These are phyloP conservation scores for Nemotelus nigrinus DNA, from an alignment of 2,888 invertebrate genomes.

Conservation along the genomic window DNA sequence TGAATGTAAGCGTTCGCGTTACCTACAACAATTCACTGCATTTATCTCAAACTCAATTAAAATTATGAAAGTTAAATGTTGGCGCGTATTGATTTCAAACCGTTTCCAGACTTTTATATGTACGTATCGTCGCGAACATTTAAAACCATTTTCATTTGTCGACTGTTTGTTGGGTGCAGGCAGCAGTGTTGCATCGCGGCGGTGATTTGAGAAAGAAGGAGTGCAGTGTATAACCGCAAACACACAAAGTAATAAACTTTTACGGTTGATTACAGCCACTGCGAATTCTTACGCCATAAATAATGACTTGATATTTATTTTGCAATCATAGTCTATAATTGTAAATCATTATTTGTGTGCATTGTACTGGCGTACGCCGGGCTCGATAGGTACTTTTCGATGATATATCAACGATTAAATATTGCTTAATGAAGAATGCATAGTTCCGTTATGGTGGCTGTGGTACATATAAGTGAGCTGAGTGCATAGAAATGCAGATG, in stretches of 20 bases:
- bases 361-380: not conserved
- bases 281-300: conserved; percentile 35
- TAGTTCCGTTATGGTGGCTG: conserved; percentile 10
- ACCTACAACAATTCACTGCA: too few relatives aligned
- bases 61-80: conserved; percentile 29
- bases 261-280: not conserved
- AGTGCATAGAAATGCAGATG: too few relatives aligned
- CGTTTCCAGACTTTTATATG: not conserved
- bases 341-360: conserved; percentile 36
- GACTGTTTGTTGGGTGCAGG: too few relatives aligned
- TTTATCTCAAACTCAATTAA: conserved; percentile 21
- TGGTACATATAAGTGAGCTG: not conserved
- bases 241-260: conserved; percentile 8
- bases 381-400: not conserved
- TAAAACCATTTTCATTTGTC: too few relatives aligned
- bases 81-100: not conserved
- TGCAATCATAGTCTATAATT: conserved; percentile 30
- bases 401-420: conserved; percentile 1
- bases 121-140: too few relatives aligned
- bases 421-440: conserved; percentile 1
- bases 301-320: conserved; percentile 33
- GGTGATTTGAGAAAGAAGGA: too few relatives aligned
- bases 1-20: not conserved
- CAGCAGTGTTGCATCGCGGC: too few relatives aligned
- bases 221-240: too few relatives aligned